Evolutionary conservation across 2,888 invertebrate genomes (phyloP).

Genomic region (Labia minor): DNA sequence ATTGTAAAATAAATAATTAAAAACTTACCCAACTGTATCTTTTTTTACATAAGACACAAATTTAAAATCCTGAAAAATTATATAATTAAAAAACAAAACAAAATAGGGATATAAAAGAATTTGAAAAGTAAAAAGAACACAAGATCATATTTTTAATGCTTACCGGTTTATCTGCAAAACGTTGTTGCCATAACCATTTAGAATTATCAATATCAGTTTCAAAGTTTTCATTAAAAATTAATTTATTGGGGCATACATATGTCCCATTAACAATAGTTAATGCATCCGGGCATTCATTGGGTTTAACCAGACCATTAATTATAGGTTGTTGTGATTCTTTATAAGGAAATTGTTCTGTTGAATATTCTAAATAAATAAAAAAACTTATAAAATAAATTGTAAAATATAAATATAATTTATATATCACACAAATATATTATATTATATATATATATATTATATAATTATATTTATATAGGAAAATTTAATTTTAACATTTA

Average conservation of each 20-base stretch:
- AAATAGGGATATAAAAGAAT: neutral
- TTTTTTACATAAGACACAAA: conserved; percentile 20
- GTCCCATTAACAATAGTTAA: conserved; percentile 35
- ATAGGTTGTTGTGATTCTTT: neutral
- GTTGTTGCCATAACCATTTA: conserved; percentile 21
- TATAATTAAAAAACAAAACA: neutral
- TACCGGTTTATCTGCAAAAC: conserved; percentile 23
- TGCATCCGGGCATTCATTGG: conserved; percentile 33
- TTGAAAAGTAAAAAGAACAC: neutral
- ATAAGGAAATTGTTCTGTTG: neutral
- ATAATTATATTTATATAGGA: too few relatives aligned
- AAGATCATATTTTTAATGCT: conserved; percentile 4
- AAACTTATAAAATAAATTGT: neutral
- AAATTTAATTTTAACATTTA: too few relatives aligned
- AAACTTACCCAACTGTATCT: neutral
- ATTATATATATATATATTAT: too few relatives aligned
- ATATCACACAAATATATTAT: too few relatives aligned
- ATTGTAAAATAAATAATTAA: neutral
- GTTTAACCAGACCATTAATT: too few relatives aligned
- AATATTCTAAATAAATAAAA: neutral
- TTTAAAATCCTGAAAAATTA: conserved; percentile 22
- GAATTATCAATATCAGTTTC: conserved; percentile 31
- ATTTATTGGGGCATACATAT: conserved; percentile 39
- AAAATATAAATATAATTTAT: too few relatives aligned
- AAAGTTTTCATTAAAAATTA: conserved; percentile 54